Percentiles rank a stretch among this genome's conserved stretches.
Evolutionary conservation across 2,113 vertebrate species (phyloP).

Genomic region (Leiothrix lutea): DNA sequence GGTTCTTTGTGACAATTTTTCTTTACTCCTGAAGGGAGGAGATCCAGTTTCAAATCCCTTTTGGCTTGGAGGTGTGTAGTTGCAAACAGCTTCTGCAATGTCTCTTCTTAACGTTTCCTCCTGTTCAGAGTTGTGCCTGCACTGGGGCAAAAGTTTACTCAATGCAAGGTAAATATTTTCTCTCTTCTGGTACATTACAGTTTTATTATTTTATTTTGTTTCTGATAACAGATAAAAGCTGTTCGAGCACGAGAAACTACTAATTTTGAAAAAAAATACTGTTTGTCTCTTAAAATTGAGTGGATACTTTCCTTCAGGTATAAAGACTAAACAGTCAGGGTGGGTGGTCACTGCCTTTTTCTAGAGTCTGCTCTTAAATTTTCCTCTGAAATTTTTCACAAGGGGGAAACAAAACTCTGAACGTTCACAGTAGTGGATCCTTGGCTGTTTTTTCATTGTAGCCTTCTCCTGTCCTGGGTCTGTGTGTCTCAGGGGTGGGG

Average conservation of each 20-base stretch:
- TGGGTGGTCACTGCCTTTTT: neutral
- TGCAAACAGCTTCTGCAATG: neutral
- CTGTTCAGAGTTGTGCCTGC: neutral
- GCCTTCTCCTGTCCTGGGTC: neutral
- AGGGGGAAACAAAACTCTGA: accelerated
- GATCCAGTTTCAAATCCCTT: neutral
- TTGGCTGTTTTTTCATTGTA: neutral
- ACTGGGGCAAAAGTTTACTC: neutral
- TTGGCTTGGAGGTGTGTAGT: neutral
- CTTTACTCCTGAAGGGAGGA: neutral
- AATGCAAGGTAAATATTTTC: conserved; percentile 34
- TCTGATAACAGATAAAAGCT: neutral
- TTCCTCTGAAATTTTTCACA: neutral
- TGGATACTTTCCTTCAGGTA: neutral
- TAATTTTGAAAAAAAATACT: neutral
- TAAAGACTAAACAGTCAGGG: neutral
- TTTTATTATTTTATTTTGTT: neutral
- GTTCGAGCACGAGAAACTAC: neutral
- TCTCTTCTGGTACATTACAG: neutral
- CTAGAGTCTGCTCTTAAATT: neutral
- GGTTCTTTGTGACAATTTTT: conserved; percentile 39
- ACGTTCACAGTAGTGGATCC: accelerated
- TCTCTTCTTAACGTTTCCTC: neutral
- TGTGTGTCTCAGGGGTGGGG: neutral
- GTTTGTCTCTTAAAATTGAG: neutral